Conservation (phyloP, 2,113 vertebrate species). For the Pseudolaguvia tuberculata region DNA sequence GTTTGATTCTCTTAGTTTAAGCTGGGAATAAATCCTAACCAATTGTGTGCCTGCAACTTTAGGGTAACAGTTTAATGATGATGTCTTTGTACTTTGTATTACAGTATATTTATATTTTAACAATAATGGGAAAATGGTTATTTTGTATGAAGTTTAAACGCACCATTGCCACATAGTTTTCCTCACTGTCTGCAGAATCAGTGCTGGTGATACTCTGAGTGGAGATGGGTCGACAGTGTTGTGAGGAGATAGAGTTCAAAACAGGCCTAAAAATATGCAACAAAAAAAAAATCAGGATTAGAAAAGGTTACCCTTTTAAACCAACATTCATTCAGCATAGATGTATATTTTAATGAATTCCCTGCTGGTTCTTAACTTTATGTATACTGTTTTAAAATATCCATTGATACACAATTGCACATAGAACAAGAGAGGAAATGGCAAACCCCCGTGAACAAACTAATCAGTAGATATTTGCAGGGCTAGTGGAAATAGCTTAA, state of each 20-base stretch:
- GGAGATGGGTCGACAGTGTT: constrained; percentile 90
- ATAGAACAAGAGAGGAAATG: neutral
- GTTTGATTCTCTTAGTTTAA: too few relatives aligned
- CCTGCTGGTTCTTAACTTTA: neutral
- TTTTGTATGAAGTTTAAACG: neutral
- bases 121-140: too few relatives aligned
- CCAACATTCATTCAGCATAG: neutral
- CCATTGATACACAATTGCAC: neutral
- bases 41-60: too few relatives aligned
- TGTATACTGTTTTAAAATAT: neutral
- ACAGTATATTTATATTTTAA: too few relatives aligned
- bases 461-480: neutral
- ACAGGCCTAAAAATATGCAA: constrained; percentile 71
- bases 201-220: constrained; percentile 99
- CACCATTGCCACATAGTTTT: constrained; percentile 98
- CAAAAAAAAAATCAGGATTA: constrained; percentile 16
- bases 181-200: constrained; percentile 95
- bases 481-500: neutral
- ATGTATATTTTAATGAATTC: neutral
- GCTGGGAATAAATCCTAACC: too few relatives aligned
- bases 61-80: too few relatives aligned
- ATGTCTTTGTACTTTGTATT: too few relatives aligned
- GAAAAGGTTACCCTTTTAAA: neutral
- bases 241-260: constrained; percentile 80
- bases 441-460: too few relatives aligned